A percentile compares a stretch with the other conserved stretches of the same genome.
phyloP scores from a whole-genome alignment of 2,113 vertebrate genomes.

The Phrynosoma platyrhinos region DNA sequence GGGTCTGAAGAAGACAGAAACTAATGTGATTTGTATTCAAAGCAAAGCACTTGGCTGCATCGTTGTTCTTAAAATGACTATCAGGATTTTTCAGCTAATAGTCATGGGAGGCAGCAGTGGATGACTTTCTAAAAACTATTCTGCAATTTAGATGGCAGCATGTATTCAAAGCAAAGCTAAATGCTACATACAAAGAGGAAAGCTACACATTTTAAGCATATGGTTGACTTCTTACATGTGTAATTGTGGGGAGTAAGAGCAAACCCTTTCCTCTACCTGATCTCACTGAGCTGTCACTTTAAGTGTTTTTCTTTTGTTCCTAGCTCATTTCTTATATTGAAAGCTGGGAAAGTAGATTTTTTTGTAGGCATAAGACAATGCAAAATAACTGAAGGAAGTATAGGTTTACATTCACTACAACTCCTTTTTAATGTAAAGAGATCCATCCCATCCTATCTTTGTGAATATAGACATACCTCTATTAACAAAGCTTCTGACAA shows the following conservation, averaged over 20 bases:
- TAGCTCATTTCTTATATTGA: neutral
- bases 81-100: neutral
- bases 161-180: too few species aligned
- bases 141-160: neutral
- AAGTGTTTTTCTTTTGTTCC: neutral
- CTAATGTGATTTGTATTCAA: rapidly evolving
- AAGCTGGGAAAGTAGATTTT: neutral
- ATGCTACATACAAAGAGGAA: neutral
- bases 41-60: neutral
- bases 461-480: neutral
- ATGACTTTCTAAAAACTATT: neutral
- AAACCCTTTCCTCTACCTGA: neutral
- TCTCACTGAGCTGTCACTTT: neutral
- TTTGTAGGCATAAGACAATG: neutral
- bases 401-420: neutral
- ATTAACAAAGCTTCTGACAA: too few species aligned
- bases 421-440: neutral
- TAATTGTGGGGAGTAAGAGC: neutral
- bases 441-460: neutral
- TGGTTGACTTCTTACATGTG: neutral
- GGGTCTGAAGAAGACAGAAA: slow-evolving; percentile 81
- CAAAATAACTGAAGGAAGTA: neutral
- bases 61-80: neutral
- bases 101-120: neutral
- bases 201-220: neutral